Base-by-base conservation (phyloP, 2,113 vertebrate species). In the Sinocyclocheilus maitianheensis region DNA sequence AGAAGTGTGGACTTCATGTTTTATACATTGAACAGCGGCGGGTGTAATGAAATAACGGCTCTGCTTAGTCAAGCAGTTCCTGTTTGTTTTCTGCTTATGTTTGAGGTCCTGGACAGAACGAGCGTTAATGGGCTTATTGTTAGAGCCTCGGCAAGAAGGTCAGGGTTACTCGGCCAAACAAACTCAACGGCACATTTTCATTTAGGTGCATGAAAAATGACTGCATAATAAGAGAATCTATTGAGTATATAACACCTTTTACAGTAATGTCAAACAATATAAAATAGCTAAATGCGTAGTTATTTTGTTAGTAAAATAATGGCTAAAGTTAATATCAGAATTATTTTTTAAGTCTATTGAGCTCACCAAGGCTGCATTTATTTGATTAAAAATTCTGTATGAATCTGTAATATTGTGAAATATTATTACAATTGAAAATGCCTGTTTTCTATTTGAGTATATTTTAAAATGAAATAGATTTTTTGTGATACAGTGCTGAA, bases 1-100 rank as follows among this genome's bases (percentile, higher is more conserved):
- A 90, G 87, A 87, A 93, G 87, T 72, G 88, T 86, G 88, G 83
- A 83, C 90, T 93, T 95, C 94, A 95, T 94, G 93, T 95, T 94
- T 94, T 93, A 94, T 93, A 95, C 94, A 94, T 94, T 46, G 43
- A 84, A 86, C 88, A 89, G 88, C 83, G 67, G 85, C 78, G 79
- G 51, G 77, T 40, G 88, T 95, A 94, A 95, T 94, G 91, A 94
- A 92, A 89, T 91, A 94, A 93, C 92, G 90, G 90, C 74, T 87
- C 85, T 91, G 92, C 93, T 94, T 92, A 91, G 92, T 91, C 89
- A 91, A 92, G 90, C 90, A 79, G 91, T 93, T 89, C 63, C 72
- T 43, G 46, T 85, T 89, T 88, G 67, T 84, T 89, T 87, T 83
- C 76, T 9, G 13, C 81, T 40, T 46, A 11, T 83, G 58, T 86